Evolutionary conservation across 2,113 vertebrate species (phyloP).

Genomic region (Apteryx mantelli): DNA sequence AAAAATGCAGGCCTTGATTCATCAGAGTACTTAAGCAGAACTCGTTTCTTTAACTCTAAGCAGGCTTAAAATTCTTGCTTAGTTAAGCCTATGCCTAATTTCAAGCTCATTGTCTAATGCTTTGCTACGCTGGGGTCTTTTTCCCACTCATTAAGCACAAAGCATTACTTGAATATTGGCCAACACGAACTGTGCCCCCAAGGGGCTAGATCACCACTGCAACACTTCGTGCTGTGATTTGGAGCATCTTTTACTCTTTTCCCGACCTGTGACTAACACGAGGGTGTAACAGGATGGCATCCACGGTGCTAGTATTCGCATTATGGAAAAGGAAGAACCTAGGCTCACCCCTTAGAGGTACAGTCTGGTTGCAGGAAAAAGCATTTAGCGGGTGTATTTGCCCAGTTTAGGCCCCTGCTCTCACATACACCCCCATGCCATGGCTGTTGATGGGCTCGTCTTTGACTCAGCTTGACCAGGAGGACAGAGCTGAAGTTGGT

Average conservation of each 20-base stretch:
- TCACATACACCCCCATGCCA: neutral
- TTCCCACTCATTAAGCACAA: neutral
- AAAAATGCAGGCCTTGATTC: neutral
- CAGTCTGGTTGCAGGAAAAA: neutral
- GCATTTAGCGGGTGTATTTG: neutral
- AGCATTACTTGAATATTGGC: rapidly evolving
- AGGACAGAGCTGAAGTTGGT: neutral
- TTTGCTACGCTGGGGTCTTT: neutral
- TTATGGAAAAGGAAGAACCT: neutral
- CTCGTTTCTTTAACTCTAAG: neutral
- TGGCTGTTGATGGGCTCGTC: neutral
- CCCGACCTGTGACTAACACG: rapidly evolving
- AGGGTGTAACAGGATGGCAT: neutral
- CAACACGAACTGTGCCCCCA: rapidly evolving
- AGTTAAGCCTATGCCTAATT: neutral
- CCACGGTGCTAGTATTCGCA: neutral
- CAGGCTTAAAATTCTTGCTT: constrained; percentile 5
- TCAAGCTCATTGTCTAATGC: neutral
- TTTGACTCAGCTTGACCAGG: neutral
- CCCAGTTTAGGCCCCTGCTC: neutral
- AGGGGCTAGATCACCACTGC: neutral
- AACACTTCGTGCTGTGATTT: neutral
- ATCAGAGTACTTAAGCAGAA: neutral
- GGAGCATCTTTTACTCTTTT: neutral
- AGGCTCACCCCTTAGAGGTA: neutral